Conservation (phyloP, 2,888 invertebrate genomes). For the Tetrapedia diversipes region DNA sequence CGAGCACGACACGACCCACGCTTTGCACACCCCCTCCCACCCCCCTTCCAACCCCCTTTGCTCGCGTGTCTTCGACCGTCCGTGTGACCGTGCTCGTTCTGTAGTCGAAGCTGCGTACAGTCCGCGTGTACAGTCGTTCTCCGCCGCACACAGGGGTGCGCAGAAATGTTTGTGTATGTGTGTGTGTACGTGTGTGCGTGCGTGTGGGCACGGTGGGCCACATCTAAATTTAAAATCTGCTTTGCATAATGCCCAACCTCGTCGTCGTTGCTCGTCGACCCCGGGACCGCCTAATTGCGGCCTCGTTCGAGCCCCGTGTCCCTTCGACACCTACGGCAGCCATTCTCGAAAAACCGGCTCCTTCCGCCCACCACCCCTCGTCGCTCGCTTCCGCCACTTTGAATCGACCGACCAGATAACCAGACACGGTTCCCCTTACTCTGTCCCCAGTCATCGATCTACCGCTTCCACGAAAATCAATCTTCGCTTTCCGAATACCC, state of each 20-base stretch:
- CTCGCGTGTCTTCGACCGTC: slow-evolving; percentile 47
- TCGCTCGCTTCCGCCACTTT: slow-evolving; percentile 65
- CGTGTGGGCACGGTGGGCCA: slow-evolving; percentile 70
- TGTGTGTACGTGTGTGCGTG: too few relatives aligned
- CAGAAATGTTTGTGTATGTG: too few relatives aligned
- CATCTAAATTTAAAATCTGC: slow-evolving; percentile 82
- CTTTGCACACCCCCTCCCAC: slow-evolving; percentile 46
- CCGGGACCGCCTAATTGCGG: slow-evolving; percentile 79
- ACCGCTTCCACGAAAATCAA: slow-evolving; percentile 3
- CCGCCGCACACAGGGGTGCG: slow-evolving; percentile 22
- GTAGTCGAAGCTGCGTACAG: slow-evolving; percentile 24
- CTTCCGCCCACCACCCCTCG: slow-evolving; percentile 61
- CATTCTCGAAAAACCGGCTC: slow-evolving; percentile 75
- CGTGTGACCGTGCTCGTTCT: slow-evolving; percentile 42
- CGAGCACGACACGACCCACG: slow-evolving; percentile 73
- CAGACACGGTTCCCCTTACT: slow-evolving; percentile 19
- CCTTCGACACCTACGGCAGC: slow-evolving; percentile 79
- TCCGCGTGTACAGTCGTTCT: slow-evolving; percentile 2
- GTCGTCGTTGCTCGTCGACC: slow-evolving; percentile 71
- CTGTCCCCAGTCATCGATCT: slow-evolving; percentile 25
- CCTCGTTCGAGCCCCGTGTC: slow-evolving; percentile 76
- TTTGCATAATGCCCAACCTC: slow-evolving; percentile 81
- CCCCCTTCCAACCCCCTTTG: slow-evolving; percentile 34
- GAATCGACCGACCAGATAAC: slow-evolving; percentile 67
- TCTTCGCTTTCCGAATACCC: neutral